These are phyloP conservation scores for Volucella inanis DNA, from an alignment of 2,888 invertebrate species.

Conservation along the genomic window DNA sequence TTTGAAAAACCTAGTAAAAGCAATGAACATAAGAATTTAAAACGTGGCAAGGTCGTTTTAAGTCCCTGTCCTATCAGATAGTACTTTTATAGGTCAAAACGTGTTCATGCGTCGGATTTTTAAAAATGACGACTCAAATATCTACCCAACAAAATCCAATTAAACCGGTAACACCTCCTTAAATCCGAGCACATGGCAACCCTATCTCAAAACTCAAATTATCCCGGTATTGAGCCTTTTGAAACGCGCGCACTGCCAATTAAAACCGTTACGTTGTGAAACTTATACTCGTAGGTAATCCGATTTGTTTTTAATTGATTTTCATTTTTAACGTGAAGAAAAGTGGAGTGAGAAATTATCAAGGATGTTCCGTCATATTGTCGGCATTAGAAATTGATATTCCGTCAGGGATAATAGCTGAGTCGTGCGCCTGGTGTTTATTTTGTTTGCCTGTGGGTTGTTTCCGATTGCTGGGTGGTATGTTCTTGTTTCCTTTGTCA, in stretches of 20 bases:
- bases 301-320: constrained; percentile 73
- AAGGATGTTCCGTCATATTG: constrained; percentile 60
- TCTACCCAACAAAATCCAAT: no score
- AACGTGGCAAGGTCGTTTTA: no score
- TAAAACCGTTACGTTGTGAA: constrained; percentile 50
- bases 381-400: constrained; percentile 67
- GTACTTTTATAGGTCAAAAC: no score
- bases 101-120: no score
- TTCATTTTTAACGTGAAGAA: constrained; percentile 49
- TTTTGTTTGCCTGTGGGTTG: constrained; percentile 34
- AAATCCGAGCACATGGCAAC: no score
- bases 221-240: constrained; percentile 8
- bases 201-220: neutral
- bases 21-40: no score
- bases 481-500: constrained; percentile 32
- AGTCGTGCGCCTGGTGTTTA: constrained; percentile 54
- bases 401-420: constrained; percentile 54
- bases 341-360: constrained; percentile 14
- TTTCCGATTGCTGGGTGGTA: constrained; percentile 5
- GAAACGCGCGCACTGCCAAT: constrained; percentile 48
- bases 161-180: no score
- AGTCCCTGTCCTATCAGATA: no score
- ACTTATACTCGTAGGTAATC: constrained; percentile 64
- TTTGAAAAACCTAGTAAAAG: no score
- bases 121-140: no score